Conservation (phyloP, 2,113 vertebrate genomes). For the Vulpes lagopus region DNA sequence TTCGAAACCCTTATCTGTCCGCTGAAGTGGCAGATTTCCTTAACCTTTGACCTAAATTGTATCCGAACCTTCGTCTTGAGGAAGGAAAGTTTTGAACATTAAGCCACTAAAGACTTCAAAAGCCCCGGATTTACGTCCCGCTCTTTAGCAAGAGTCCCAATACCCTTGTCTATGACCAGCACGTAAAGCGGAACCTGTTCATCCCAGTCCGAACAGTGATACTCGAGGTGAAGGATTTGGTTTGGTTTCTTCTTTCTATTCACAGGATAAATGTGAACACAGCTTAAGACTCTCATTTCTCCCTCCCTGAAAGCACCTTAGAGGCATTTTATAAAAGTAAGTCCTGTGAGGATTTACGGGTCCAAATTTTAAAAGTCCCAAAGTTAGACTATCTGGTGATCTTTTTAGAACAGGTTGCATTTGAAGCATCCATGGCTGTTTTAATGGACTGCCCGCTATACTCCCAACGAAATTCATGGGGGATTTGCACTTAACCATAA, state of each 20-base stretch:
- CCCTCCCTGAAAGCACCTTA: not conserved
- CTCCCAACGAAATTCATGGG: not conserved
- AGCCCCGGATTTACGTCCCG: not conserved
- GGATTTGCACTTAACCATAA: not conserved
- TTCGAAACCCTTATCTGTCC: constrained; percentile 45
- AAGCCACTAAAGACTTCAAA: constrained; percentile 72
- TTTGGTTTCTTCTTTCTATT: constrained; percentile 38
- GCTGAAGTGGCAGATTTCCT: constrained; percentile 68
- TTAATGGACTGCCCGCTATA: not conserved
- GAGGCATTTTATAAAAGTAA: not conserved
- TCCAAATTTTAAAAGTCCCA: not conserved
- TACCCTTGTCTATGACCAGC: constrained; percentile 46
- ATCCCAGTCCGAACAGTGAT: not conserved
- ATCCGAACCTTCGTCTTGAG: constrained; percentile 66
- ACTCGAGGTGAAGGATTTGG: not conserved
- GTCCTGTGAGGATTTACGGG: not conserved
- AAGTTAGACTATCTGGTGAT: not conserved
- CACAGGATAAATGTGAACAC: not conserved
- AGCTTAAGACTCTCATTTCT: constrained; percentile 26
- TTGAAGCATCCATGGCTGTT: not conserved
- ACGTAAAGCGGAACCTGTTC: not conserved
- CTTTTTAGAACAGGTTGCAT: constrained; percentile 16
- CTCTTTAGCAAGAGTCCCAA: constrained; percentile 46
- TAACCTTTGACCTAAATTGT: constrained; percentile 71
- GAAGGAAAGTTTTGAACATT: constrained; percentile 73